Base-by-base conservation (phyloP, 2,113 vertebrate species). In the Salminus brasiliensis region DNA sequence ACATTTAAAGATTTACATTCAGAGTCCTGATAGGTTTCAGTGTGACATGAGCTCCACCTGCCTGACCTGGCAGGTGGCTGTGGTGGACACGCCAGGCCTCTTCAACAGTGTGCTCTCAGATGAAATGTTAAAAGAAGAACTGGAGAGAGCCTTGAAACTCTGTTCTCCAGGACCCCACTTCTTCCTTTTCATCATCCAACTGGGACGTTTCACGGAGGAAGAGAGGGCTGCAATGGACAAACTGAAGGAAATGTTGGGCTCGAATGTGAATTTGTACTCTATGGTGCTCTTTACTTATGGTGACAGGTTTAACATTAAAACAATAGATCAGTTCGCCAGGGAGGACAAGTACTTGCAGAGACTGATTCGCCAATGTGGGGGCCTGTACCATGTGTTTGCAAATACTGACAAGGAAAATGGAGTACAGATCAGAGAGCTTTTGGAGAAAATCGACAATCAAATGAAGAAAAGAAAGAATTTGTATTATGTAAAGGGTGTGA, bases 41-140 rank as follows among this genome's bases (percentile, higher is more conserved):
- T 81, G 81, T n/a, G 55, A 81, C 7, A 10, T 81, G 55, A 29
- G 43, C 15, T 8, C 76, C 25, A 36, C 18, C 6, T 53, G 74
- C 41, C n/a, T 78, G 15, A 83, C 78, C 5, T 7, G 7, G 12
- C 18, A 13, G 5, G 74, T 83, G 59, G 32, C 27, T 21, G 71
- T 85, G 25, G 53, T 85, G 41, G 84, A 85, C 73, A 82, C 84
- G 39, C 83, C 83, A 60, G 83, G 76, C 4, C 47, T 80, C 29
- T 68, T 72, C 27, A 68, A 67, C 27, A 66, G 29, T 23, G 5
- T 5, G 13, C 62, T 83, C 10, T 49, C 71, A 9, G 62, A 73
- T 10, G 55, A 27, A 36, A 16, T 79, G 15, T 45, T 57, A 10
- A 47, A 39, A 39, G n/a, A n/a, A n/a, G 69, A 83, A 41, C 62